These are phyloP conservation scores for Coryphaenoides rupestris DNA, from an alignment of 2,113 vertebrate genomes.

Conservation along the genomic window DNA sequence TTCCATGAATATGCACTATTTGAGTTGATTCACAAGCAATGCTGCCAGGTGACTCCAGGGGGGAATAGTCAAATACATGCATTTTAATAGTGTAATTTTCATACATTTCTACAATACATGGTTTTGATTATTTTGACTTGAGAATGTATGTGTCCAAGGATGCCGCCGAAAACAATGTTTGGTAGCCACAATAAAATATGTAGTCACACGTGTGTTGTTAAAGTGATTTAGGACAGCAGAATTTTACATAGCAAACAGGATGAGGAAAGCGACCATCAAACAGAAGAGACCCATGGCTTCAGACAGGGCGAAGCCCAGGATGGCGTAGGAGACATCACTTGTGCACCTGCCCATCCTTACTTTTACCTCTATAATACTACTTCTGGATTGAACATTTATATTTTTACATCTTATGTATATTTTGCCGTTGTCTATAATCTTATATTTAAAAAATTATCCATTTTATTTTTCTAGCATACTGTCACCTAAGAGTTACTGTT, in stretches of 20 bases:
- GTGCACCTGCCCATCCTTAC: too few relatives aligned
- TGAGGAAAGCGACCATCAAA: conserved; percentile 99
- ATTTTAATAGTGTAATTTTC: conserved; percentile 73
- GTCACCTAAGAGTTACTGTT: too few relatives aligned
- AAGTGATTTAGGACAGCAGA: conserved; percentile 71
- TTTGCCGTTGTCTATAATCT: too few relatives aligned
- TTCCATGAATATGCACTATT: conserved; percentile 36
- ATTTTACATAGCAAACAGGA: conserved; percentile 98
- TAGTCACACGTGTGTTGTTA: conserved; percentile 82
- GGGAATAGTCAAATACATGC: conserved; percentile 74
- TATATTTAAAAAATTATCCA: too few relatives aligned
- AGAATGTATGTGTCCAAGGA: conserved; percentile 89
- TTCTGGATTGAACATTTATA: too few relatives aligned
- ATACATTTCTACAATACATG: conserved; percentile 77
- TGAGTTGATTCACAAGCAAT: conserved; percentile 44
- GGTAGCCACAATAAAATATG: too few relatives aligned
- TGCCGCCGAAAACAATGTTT: conserved; percentile 87
- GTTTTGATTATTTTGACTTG: conserved; percentile 77
- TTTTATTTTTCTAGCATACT: too few relatives aligned
- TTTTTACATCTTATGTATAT: too few relatives aligned
- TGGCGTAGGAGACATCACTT: conserved; percentile 97
- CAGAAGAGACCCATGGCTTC: conserved; percentile 99
- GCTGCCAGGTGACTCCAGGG: conserved; percentile 20
- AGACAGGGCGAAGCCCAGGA: conserved; percentile 98
- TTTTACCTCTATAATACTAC: too few relatives aligned